Percentiles rank a stretch among this genome's conserved stretches.
These are phyloP conservation scores for Horisme vitalbata DNA, from an alignment of 2,888 invertebrate genomes.

Conservation along the genomic window DNA sequence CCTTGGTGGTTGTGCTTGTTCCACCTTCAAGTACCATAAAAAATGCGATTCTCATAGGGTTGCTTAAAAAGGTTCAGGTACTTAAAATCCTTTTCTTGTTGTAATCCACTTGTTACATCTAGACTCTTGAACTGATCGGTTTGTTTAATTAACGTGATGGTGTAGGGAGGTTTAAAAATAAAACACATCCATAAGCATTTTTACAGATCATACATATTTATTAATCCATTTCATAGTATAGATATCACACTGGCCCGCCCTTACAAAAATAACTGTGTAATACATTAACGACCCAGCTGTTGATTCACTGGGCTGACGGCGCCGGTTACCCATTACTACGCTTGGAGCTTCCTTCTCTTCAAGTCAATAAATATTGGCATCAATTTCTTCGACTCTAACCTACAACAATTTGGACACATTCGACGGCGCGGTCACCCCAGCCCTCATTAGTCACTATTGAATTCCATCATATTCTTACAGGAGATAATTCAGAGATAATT, in stretches of 20 bases:
- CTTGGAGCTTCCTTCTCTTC: constrained; percentile 36
- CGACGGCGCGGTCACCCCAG: constrained; percentile 65
- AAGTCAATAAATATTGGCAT: constrained; percentile 69
- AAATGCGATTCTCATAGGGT: too few relatives aligned
- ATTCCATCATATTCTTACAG: constrained; percentile 69
- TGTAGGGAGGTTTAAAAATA: constrained; percentile 39
- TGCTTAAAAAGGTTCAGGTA: too few relatives aligned
- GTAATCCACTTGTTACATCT: too few relatives aligned
- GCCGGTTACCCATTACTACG: constrained; percentile 38
- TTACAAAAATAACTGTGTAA: constrained; percentile 83
- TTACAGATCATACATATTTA: constrained; percentile 83
- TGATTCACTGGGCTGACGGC: constrained; percentile 63
- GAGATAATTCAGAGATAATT: constrained; percentile 72
- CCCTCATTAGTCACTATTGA: constrained; percentile 58
- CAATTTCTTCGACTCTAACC: constrained; percentile 60
- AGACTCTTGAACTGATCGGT: too few relatives aligned
- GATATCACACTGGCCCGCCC: constrained; percentile 84
- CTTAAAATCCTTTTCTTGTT: too few relatives aligned
- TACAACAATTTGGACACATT: constrained; percentile 75
- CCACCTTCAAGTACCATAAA: too few relatives aligned
- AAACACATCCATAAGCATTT: constrained; percentile 68
- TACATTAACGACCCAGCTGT: constrained; percentile 76
- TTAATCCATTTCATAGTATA: constrained; percentile 82
- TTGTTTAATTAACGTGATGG: too few relatives aligned
- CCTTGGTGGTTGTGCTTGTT: not conserved